These are phyloP conservation scores for human (Homo sapiens) DNA, from an alignment of 2,113 vertebrate species.

Conservation along the genomic window GRCh38 chr18:54049501-54050000, in stretches of 20 bases:
- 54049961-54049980: too few relatives aligned
- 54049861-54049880: rapidly evolving
- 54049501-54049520: not conserved
- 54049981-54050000: too few relatives aligned
- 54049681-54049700: not conserved
- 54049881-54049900: rapidly evolving
- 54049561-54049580: not conserved
- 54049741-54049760: not conserved
- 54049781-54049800: not conserved
- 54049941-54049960: not conserved
- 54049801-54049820: too few relatives aligned
- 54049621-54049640: not conserved
- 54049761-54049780: not conserved
- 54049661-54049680: not conserved
- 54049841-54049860: not conserved
- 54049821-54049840: too few relatives aligned
- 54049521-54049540: too few relatives aligned
- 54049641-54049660: not conserved
- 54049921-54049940: rapidly evolving
- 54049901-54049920: rapidly evolving
- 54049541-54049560: not conserved
- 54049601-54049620: not conserved
- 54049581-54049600: not conserved
- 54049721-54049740: not conserved
- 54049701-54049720: not conserved